Base-by-base conservation (phyloP, 2,797 vertebrate species). In the Huso huso region DNA sequence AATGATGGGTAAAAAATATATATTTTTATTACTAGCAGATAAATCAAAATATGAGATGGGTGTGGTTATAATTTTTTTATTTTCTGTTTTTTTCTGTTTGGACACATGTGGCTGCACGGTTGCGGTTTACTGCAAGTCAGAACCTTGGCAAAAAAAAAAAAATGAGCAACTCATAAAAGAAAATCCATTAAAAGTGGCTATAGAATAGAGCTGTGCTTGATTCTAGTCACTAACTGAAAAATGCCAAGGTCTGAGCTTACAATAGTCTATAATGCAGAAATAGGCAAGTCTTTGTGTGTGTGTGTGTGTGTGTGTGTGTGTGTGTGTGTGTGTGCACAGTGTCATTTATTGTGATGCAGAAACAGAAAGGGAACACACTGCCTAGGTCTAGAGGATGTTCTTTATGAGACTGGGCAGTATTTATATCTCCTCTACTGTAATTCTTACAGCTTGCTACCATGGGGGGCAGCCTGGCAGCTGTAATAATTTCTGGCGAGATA, bases 11-110 rank as follows among this genome's bases (percentile, higher is more conserved):
- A 80, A 60, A 66, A 68, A 62, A 49, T 15, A 69, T 59, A 70
- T 71, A 69, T 85, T 87, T 82, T 83, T 85, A 87, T 87, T 85
- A 86, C 81, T 82, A 74, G 71, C 73, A 71, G 76, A 77, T 64
- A 78, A 76, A 84, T 84, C 83, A 82, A 79, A 70, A 71, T 67
- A 74, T 68, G 71, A 75, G 78, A 73, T 72, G 75, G 77, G 79
- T 76, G 75, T 71, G 73, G 72, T 58, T 74, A 76, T 79, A 74
- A 79, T 77, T 77, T 72, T 79, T n/a, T 68, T 65, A 64, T 72
- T 65, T 73, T 48, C 23, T 61, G 18, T 51, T 6, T 61, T 61
- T 61, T 61, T 60, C 49, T 51, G 9, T 50, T 61, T 67, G 81
- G 70, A 83, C 74, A 66, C 72, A 74, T 71, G 12, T 65, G 79